A percentile compares a stretch with the other conserved stretches of the same genome.
These are phyloP conservation scores for Coleophora flavipennella DNA, from an alignment of 2,888 invertebrate genomes.

Conservation along the genomic window DNA sequence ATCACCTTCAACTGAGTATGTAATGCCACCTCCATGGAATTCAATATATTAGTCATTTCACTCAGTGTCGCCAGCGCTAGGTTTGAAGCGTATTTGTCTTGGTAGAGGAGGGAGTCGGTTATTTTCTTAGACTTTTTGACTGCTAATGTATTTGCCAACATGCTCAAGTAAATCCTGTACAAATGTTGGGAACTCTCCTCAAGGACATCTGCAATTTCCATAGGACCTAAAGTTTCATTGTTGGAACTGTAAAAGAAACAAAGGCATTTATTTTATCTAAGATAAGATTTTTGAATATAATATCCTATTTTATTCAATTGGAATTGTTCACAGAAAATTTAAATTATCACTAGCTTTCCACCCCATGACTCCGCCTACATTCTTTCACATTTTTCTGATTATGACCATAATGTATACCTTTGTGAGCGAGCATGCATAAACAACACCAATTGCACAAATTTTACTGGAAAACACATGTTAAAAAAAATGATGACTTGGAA, in stretches of 20 bases:
- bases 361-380: too few species aligned
- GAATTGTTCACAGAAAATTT: too few species aligned
- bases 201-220: slow-evolving; percentile 48
- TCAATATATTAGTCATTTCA: slow-evolving; percentile 48
- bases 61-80: slow-evolving; percentile 45
- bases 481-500: too few species aligned
- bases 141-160: slow-evolving; percentile 47
- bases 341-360: too few species aligned
- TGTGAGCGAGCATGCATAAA: too few species aligned
- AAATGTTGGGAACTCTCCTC: slow-evolving; percentile 57
- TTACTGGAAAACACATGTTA: too few species aligned
- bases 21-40: slow-evolving; percentile 52
- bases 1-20: slow-evolving; percentile 52
- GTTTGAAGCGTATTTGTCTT: slow-evolving; percentile 58
- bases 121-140: slow-evolving; percentile 46
- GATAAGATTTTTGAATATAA: background rate
- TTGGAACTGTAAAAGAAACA: slow-evolving; percentile 16
- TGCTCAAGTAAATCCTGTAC: slow-evolving; percentile 52
- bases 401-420: too few species aligned
- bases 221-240: slow-evolving; percentile 27
- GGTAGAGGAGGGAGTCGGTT: slow-evolving; percentile 43
- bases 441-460: too few species aligned
- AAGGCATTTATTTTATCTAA: background rate
- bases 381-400: too few species aligned
- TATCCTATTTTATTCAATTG: too few species aligned